A percentile compares a stretch with the other conserved stretches of the same genome.
phyloP scores from a whole-genome alignment of 2,797 vertebrate genomes.

The Hippoglossus hippoglossus region DNA sequence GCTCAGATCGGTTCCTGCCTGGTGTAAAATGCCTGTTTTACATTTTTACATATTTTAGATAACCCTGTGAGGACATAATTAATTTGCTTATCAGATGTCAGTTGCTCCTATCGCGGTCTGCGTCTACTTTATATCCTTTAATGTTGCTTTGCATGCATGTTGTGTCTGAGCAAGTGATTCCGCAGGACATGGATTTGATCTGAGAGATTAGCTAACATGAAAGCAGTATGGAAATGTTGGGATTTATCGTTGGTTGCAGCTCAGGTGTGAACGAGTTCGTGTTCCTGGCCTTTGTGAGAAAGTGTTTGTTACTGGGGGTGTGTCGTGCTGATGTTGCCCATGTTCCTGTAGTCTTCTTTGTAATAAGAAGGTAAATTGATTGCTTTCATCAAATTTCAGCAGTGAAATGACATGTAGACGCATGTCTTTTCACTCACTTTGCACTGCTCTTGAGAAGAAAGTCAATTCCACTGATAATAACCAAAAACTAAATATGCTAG shows the following conservation, averaged over 20 bases:
- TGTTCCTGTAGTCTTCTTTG: neutral
- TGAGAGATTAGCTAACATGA: constrained; percentile 41
- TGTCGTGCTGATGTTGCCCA: neutral
- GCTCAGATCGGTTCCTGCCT: neutral
- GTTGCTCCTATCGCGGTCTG: constrained; percentile 58
- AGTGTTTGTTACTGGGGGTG: constrained; percentile 5
- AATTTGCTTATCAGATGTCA: constrained; percentile 75
- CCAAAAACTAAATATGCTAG: neutral
- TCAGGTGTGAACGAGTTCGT: constrained; percentile 16
- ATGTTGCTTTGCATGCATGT: constrained; percentile 56
- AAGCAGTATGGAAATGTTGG: constrained; percentile 48
- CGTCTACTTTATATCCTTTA: constrained; percentile 32
- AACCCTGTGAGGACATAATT: constrained; percentile 26
- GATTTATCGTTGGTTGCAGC: constrained; percentile 8
- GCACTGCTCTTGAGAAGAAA: neutral
- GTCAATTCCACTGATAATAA: too few relatives aligned
- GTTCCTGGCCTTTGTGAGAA: constrained; percentile 25
- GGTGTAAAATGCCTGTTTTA: constrained; percentile 39
- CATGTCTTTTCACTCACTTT: neutral
- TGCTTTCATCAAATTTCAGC: too few relatives aligned
- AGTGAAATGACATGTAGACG: neutral
- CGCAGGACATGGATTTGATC: constrained; percentile 37
- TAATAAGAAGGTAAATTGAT: too few relatives aligned
- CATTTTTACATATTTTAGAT: constrained; percentile 61
- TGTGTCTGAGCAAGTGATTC: constrained; percentile 19